Evolutionary conservation across 2,888 invertebrate genomes (phyloP), one percentile per base, ranked within the genome.

Genomic region (Baccha elongata): DNA sequence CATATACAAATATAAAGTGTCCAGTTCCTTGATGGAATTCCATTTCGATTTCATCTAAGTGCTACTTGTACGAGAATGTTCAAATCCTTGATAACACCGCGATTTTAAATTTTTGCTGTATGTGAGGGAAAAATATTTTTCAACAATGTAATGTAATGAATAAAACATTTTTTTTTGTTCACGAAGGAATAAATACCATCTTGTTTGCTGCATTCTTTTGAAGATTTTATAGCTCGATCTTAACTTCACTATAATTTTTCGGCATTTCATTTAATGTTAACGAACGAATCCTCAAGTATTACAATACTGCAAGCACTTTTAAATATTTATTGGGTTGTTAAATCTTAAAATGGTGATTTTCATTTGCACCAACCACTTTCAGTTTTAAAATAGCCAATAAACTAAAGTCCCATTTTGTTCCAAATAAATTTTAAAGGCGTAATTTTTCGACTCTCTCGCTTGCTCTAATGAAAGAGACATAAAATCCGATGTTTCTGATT

Each of bases 11-110:
- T 68, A 80, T 48, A 69, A 62, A 69, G 46, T 67, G 73, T 68
- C 73, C 73, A 79, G 73, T 53, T 60, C 67, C 60, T 72, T 73
- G 60, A 68, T 79, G 73, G 67, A 79, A 73, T 73, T 79, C 48
- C 53, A 73, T 79, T 73, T 67, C 67, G 65, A 78, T 72, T 65
- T 72, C 42, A 67, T 67, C 42, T 72, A 65, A 78, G 72, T 72
- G 68, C 44, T 65, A 53, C 62, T 76, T 23, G 37, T 50, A 40
- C 15, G 60, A 71, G 48, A 35, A 40, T 48, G 29, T 62, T 69
- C 8, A 64, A 64, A 46, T 46, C 46, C 48, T 55, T 64, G 46
- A 71, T 55, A 50, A 50, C 23, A 65, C 42, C 64, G 58, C 50
- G 42, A 58, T 50, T 58, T 65, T 13, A 42, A 29, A 55, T 74